Conservation (phyloP, 2,797 vertebrate species). For the Poeciliopsis gracilis region DNA sequence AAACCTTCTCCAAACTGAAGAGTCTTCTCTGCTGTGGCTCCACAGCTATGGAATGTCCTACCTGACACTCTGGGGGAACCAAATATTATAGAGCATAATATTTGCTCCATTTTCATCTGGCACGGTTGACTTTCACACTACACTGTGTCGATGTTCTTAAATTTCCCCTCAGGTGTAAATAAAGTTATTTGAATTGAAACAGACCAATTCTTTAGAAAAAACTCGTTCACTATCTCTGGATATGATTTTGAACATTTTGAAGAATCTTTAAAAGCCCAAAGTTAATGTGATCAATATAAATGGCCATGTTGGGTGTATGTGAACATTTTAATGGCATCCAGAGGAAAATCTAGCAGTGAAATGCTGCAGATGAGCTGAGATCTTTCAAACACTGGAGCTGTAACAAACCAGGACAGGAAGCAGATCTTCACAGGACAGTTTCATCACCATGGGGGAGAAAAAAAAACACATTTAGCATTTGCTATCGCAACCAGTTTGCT, state of each 20-base stretch:
- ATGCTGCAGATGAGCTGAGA: constrained; percentile 1
- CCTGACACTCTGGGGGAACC: background rate
- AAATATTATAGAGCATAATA: no score
- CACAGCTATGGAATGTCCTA: no score
- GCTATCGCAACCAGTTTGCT: constrained; percentile 71
- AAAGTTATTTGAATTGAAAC: no score
- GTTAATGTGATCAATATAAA: background rate
- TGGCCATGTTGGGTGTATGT: background rate
- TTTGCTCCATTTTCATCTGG: no score
- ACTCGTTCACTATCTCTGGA: no score
- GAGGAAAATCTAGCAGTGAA: background rate
- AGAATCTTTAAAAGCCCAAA: background rate
- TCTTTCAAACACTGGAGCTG: constrained; percentile 63
- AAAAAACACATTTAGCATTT: constrained; percentile 60
- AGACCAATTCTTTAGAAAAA: no score
- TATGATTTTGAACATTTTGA: background rate
- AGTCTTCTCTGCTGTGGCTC: no score
- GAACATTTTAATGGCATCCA: background rate
- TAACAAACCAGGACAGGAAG: constrained; percentile 53
- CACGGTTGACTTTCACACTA: no score
- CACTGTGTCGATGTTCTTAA: no score
- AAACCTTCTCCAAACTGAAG: no score
- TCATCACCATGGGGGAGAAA: constrained; percentile 55
- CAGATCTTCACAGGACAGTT: constrained; percentile 51
- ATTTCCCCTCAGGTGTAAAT: no score